Evolutionary conservation across 1,140 invertebrate species (phyloP).

Genomic region (Idris sp.): DNA sequence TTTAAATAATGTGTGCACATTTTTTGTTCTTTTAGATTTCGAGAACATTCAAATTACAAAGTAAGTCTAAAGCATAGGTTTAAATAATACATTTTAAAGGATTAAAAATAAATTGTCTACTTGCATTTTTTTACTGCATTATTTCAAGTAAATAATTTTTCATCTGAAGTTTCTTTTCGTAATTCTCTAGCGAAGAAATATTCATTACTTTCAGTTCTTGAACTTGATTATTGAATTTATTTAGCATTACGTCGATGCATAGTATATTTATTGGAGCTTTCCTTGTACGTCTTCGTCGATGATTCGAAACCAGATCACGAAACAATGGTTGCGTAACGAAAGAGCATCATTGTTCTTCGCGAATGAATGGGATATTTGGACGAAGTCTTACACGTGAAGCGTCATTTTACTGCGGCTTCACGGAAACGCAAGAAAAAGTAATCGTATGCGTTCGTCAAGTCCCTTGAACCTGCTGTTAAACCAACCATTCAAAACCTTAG

Average conservation of each 20-base stretch:
- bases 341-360: constrained; percentile 29
- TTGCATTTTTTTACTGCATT: no score
- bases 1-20: no score
- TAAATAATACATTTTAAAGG: no score
- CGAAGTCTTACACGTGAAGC: constrained; percentile 49
- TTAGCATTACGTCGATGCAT: no score
- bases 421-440: constrained; percentile 56
- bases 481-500: constrained; percentile 65
- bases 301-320: constrained; percentile 17
- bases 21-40: no score
- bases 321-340: constrained; percentile 43
- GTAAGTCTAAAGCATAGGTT: no score
- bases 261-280: constrained; percentile 18
- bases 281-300: constrained; percentile 19
- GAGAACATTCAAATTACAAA: no score
- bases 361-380: constrained; percentile 45
- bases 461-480: constrained; percentile 68
- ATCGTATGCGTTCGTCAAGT: constrained; percentile 38
- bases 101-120: no score
- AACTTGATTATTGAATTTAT: constrained; percentile 4
- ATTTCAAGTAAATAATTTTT: no score
- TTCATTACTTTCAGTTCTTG: no score
- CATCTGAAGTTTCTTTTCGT: no score
- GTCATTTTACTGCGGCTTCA: constrained; percentile 38
- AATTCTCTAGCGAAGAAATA: no score